Base-by-base conservation (phyloP, 2,797 vertebrate genomes). In the Remorina albescens region DNA sequence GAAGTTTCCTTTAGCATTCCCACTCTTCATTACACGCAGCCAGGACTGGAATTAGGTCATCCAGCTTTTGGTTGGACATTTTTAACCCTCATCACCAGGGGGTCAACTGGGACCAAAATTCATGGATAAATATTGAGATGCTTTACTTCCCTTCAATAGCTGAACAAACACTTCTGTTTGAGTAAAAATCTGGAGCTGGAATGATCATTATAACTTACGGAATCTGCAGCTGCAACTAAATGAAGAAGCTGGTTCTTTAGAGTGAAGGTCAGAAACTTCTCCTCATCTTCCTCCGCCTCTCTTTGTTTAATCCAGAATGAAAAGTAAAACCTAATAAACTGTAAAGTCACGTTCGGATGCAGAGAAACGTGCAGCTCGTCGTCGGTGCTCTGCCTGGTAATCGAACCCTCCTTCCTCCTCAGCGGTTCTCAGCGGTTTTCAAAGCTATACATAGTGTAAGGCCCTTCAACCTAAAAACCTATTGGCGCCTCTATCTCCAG, bases 391-490 rank as follows among this genome's bases (percentile, higher is more conserved):
- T 19, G 41, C 18, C 19, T 67, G 68, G 58, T 39, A 58, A 74
- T 77, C 58, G 53, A 59, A 76, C 28, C 73, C 60, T 76, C 58
- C 34, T 19, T 23, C 39, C 42, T 56, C 32, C 50, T n/a, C n/a
- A n/a, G 21, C 28, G 41, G 49, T 25, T 30, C 37, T 47, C n/a
- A n/a, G n/a, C n/a, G n/a, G n/a, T 84, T 88, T 89, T 74, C 78
- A 78, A 19, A 76, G 83, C 84, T 87, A 87, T 36, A 84, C 82
- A 80, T 87, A 83, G 81, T 53, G 53, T 60, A 26, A 34, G 58
- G 63, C 16, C 41, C 28, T 63, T 16, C 46, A 34, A 34, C 72
- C 23, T 49, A 23, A 57, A 37, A 34, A 37, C 8, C 50, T 7
- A 55, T 41, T 2, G 6, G 41, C 36, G 62, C 32, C 28, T 56